Base-by-base conservation (phyloP, 1,140 invertebrate genomes). In the Sminthurides bifidus region DNA sequence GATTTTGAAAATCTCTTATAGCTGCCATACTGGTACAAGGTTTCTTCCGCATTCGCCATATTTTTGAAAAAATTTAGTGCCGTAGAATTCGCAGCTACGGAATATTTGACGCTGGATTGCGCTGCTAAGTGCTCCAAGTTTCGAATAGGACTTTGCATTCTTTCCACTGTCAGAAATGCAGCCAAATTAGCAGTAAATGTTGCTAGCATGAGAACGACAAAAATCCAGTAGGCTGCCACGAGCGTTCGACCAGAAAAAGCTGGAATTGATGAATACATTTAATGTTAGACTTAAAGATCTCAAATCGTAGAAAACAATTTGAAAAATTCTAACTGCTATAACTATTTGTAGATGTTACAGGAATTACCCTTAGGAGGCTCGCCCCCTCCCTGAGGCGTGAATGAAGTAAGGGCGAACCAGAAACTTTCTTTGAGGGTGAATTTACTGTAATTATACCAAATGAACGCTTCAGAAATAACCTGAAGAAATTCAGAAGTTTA, bases 141-240 rank as follows among this genome's bases (percentile, higher is more conserved):
- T 65, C 87, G 83, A 0, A 92, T 86, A 0, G 87, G 86, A 1
- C 84, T 83, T 77, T 90, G 88, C 91, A 93, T 93, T 68, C 89
- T 80, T 72, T 92, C 92, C 2, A 96, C 92, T 0, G 92, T 97
- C 0, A 98, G 77, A 70, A 59, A 63, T 40, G 57, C 58, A 3
- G 93, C 93, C 60, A 97, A 73, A 71, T 98, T 98, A 3, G 93
- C 93, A 0, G 93, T 97, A 70, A 97, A 97, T 17, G 93, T 92
- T 0, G 89, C 87, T 61, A 92, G 68, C 85, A 92, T 92, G 1
- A 93, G 75, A 0, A 92, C 87, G 2, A 92, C 87, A 70, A 92
- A 93, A 0, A 93, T 73, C 89, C 89, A 93, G 68, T 92, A 93
- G 14, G 87, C 87, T 1, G 87, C 88, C 0, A 92, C 87, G 14